Percentiles rank a stretch among this genome's conserved stretches.
These are phyloP conservation scores for Casuarius casuarius DNA, from an alignment of 2,113 vertebrate genomes.

Conservation along the genomic window DNA sequence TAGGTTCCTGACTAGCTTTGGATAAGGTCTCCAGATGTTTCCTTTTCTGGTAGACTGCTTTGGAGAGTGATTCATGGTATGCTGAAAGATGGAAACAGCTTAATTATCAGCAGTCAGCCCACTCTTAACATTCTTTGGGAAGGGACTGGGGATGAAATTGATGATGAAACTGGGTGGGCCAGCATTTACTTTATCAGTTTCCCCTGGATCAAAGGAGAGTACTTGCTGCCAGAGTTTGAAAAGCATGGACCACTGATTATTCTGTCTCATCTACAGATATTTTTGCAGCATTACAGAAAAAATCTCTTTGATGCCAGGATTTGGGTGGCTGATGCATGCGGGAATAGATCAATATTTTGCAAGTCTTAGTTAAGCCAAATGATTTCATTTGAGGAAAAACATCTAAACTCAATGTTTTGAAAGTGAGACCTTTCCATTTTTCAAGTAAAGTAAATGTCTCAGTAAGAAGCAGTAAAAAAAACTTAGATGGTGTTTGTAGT, in stretches of 20 bases:
- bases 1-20: neutral
- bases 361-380: neutral
- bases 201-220: neutral
- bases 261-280: neutral
- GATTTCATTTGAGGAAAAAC: neutral
- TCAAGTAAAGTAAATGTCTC: neutral
- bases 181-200: neutral
- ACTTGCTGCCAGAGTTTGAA: neutral
- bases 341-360: neutral
- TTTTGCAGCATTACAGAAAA: neutral
- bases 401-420: neutral
- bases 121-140: neutral
- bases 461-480: neutral
- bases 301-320: neutral
- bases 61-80: neutral
- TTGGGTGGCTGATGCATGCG: neutral
- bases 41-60: neutral
- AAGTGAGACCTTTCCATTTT: neutral
- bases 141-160: neutral
- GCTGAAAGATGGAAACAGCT: neutral
- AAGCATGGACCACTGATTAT: neutral
- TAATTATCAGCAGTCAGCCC: neutral
- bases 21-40: neutral
- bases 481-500: neutral
- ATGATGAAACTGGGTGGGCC: neutral